Evolutionary conservation across 1,140 invertebrate species (phyloP), one percentile per base, ranked within the genome.

Genomic region (Drosophila triauraria): DNA sequence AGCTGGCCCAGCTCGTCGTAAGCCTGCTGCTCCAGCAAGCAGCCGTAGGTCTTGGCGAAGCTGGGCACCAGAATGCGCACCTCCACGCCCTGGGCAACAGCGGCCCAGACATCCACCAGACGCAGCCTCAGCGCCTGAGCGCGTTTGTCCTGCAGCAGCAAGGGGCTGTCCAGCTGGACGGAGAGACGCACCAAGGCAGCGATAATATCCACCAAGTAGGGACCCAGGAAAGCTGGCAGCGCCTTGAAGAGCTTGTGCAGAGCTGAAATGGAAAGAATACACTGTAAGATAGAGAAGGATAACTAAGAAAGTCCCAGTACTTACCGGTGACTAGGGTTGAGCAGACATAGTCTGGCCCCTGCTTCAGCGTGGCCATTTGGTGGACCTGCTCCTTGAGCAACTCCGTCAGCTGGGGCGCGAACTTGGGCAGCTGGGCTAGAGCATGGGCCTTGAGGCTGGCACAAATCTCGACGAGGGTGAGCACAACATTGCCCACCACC

Each of bases 391-490:
- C 93, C 63, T 94, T 93, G 20, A 95, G 71, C 12, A 96, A 93
- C 63, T 95, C 94, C 2, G 98, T 94, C 13, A 98, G 92, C n/a
- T 94, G 93, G 1, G 97, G 97, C 94, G 98, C 96, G 68, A 97
- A 97, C 81, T 95, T 95, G 12, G 96, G 94, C 10, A 98, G 93
- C 48, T 94, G 94, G 0, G 94, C 93, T 13, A 98, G 94, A 0
- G 96, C 95, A 75, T 97, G 95, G 0, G 95, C 95, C 87, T 96
- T 96, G 58, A 98, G 94, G 57, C 95, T 95, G 43, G 94, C 94
- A 67, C 95, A 96, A 13, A 98, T 92, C 93, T 98, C 97, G 1
- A 96, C 96, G 5, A 98, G 93, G 87, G 97, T 98, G 25, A 98
- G 93, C 17, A 97, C 94, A 12, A 96, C 94, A 48, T 95, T 96